Evolutionary conservation across 2,113 vertebrate genomes (phyloP), one percentile per base, ranked within the genome.

Genomic region (Syngnathus typhle): DNA sequence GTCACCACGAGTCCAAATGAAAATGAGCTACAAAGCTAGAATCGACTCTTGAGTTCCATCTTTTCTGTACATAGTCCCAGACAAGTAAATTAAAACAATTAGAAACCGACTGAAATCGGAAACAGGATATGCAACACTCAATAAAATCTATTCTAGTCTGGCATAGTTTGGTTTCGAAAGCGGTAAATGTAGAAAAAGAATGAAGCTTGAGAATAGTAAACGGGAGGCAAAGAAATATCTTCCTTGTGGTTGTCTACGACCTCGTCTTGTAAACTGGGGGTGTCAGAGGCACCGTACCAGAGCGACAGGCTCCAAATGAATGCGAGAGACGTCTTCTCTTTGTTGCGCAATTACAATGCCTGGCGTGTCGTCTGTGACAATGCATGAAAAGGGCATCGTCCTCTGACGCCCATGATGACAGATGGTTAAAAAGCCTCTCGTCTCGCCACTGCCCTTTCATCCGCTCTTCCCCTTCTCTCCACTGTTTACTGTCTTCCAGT

Each of bases 401-500:
- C 61, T 79, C 69, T 80, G 81, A 73, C 77, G 75, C 65, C 82
- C 77, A 82, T 85, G 81, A 86, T 82, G 84, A 86, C 84, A 88
- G 87, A 81, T 85, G 84, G 83, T 86, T 86, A 88, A 88, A 87
- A 88, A 80, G 55, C 55, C 27, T 81, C 71, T 84, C 47, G 56
- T 82, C 79, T 81, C 74, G 72, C 75, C 47, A 59, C 65, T 70
- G 77, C 79, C 71, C 81, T 88, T 84, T 87, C 78, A 79, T 80
- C 81, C 72, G 76, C 79, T 74, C 71, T 76, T 74, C 75, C 71
- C 67, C 65, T 82, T 77, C 60, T 36, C 47, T 60, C 65, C 47
- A 36, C 74, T 62, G 41, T 64, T 82, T 67, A 74, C 64, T 78
- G 64, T 72, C 73, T 77, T 76, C 64, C 88, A 98, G 96, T 98